Base-by-base conservation (phyloP, 2,888 invertebrate genomes). In the Ellobium chinense region DNA sequence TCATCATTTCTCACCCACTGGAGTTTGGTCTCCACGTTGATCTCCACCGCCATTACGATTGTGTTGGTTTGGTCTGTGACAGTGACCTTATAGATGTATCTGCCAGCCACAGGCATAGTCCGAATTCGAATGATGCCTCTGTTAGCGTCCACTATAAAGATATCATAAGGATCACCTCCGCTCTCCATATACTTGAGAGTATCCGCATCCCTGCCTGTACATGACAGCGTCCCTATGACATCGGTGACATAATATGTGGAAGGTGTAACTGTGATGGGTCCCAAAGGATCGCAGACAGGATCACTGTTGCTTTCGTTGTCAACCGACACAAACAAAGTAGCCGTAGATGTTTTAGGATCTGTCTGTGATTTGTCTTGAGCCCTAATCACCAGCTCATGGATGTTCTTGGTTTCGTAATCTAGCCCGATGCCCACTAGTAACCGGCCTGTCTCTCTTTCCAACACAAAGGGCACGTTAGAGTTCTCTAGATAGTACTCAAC, bases 261-360 rank as follows among this genome's bases (percentile, higher is more conserved):
- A 1, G 66, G 60, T 2, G 31, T 60, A 12, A 80, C 37, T 14
- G 24, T 36, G n/a, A 80, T 39, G 1, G 73, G 66, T 29, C 39
- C 54, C 9, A 78, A 39, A 18, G 65, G 4, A 7, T 68, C 54
- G n/a, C 80, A 90, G 0, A 84, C 68, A 2, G 90, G 90, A 9
- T 82, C 73, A 75, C 88, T 88, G 75, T 91, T 91, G 82, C 91
- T 91, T 21, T 85, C 88, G 76, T 91, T 91, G 0, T 84, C 83
- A 7, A 91, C 86, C 2, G 85, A 86, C 7, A 91, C 37, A 0
- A 36, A 78, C 14, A 91, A 84, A 1, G 85, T 86, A 4, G 87
- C 84, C 0, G 86, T 86, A 2, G 68, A 63, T 1, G 74, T 37
- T 18, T 37, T 54, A 1, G 31, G 3, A 12, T 27, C 2, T 7